Evolutionary conservation across 1,140 invertebrate genomes (phyloP).

Genomic region (Ditylenchus dipsaci): DNA sequence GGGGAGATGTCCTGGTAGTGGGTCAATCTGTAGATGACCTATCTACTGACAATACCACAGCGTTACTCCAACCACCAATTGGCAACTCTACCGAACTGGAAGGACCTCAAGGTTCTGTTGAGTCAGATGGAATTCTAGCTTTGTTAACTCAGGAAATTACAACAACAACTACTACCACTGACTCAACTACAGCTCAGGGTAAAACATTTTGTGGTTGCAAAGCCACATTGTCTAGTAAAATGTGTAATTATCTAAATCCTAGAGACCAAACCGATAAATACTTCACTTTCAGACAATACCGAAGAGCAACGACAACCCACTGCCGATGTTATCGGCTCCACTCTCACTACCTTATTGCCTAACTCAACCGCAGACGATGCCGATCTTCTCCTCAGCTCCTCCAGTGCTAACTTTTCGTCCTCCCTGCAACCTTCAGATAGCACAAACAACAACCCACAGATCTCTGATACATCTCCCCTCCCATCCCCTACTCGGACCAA

Average conservation of each 20-base stretch:
- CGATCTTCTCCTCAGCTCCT: neutral
- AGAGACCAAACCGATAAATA: too few relatives aligned
- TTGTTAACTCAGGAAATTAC: neutral
- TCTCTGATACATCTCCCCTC: too few relatives aligned
- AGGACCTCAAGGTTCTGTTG: neutral
- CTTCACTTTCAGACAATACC: too few relatives aligned
- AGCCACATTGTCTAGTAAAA: too few relatives aligned
- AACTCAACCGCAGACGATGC: neutral
- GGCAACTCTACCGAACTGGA: neutral
- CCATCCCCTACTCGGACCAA: too few relatives aligned
- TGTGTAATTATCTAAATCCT: too few relatives aligned
- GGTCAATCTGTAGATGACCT: neutral
- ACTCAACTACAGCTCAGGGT: neutral
- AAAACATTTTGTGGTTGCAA: too few relatives aligned
- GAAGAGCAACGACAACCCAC: too few relatives aligned
- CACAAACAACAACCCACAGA: neutral
- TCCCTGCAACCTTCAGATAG: neutral
- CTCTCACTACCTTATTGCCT: too few relatives aligned
- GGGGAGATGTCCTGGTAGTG: conserved; percentile 2
- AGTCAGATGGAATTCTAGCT: neutral
- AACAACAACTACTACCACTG: neutral
- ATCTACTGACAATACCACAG: neutral
- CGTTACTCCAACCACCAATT: neutral
- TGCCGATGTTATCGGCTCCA: too few relatives aligned
- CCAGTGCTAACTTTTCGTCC: neutral